Evolutionary conservation across 2,888 invertebrate genomes (phyloP), one percentile per base, ranked within the genome.

Genomic region (Miltochrista miniata): DNA sequence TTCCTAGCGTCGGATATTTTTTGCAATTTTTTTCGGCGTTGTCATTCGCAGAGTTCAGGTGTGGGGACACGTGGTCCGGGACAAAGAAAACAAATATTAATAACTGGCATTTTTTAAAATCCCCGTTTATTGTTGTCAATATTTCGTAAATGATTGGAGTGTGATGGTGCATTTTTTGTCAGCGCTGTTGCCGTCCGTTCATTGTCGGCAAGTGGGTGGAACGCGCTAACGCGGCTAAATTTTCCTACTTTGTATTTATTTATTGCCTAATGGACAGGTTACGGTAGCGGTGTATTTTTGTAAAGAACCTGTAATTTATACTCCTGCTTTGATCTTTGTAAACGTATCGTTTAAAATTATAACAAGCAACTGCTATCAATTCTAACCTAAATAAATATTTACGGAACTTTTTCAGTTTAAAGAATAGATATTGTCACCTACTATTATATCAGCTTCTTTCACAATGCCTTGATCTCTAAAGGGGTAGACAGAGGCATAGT

Each of bases 71-170:
- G 90, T 90, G 91, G 87, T 85, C 74, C 81, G 72, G 74, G 76
- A 88, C 89, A 90, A 90, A 87, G 88, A 88, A 87, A 85, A 81
- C 85, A 86, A 89, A 88, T 89, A 91, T 90, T 91, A 90, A 91
- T 91, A 91, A 90, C 89, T 76, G 87, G 79, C 85, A 87, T 90
- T 91, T 90, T 90, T 90, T 89, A 90, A 90, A 88, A 83, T 88
- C 86, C 83, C 74, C 80, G 81, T 79, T 87, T 87, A 90, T 90
- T 90, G 90, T 90, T 90, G 89, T 88, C 90, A 83, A 91, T 90
- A 89, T 88, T 90, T 87, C 87, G 90, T 91, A 90, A 91, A 90
- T 89, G 89, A 88, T 90, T 90, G 77, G 79, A 83, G 83, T 90
- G 81, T 91, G 91, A 91, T 82, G 83, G 74, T 76, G 87, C 89